Base-by-base conservation (phyloP, 35 echinoderm and acorn worm species). In the Lytechinus variegatus region DNA sequence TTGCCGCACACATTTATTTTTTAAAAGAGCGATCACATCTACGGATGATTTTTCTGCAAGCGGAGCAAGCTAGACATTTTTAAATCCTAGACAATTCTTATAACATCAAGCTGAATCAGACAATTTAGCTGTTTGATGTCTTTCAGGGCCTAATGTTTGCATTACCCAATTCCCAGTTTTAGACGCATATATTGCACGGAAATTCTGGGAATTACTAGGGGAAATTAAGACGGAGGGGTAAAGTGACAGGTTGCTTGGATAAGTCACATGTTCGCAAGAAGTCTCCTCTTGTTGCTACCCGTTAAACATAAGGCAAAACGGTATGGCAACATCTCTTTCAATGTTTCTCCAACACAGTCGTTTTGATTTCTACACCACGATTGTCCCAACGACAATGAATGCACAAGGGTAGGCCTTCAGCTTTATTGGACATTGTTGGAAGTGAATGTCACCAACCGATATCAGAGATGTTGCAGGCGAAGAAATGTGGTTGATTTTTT, bases 191-290 rank as follows among this genome's bases (percentile, higher is more conserved):
- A 52, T 44, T 13, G 52, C 11, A 90, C 88, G 88, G 88, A 90
- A 90, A 90, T 90, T 90, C 28, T 90, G 10, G 52, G 4, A 54
- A 90, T 90, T 90, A 90, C 52, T 14, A 54, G 2, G 52, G 88
- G 88, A 90, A 90, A 90, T 90, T 28, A 90, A 90, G 88, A 90
- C 88, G 88, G 88, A 54, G 88, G 16, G 13, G 66, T 79, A 79
- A 79, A 79, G 66, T 79, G 66, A 79, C 66, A 79, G 66, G 66
- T 8, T 79, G 21, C 66, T 16, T 79, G 66, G 19, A 24, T 4
- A 79, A 79, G 66, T 79, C 66, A 79, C 66, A 79, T 79, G 66
- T 79, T 79, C 19, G 4, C 0, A 79, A 19, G 66, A 79, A 24
- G 66, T 79, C 19, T 79, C 66, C 66, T 79, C 14, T 6, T 79